Evolutionary conservation across 2,888 invertebrate genomes (phyloP).

Genomic region (Sinohyriopsis cumingii): DNA sequence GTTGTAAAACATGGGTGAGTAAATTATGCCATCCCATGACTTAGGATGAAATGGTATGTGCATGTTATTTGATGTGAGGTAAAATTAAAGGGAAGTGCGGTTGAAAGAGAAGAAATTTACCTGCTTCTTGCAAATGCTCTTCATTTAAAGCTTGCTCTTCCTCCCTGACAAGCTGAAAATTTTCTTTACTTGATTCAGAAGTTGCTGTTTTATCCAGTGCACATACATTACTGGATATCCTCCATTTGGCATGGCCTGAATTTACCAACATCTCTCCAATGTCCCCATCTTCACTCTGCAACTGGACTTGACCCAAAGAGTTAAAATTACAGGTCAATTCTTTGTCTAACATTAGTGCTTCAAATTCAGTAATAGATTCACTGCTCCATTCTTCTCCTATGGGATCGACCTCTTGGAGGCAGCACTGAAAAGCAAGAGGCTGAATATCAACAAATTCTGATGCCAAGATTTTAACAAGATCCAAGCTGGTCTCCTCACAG

Average conservation of each 20-base stretch:
- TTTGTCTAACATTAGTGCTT: conserved; percentile 44
- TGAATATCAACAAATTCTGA: conserved; percentile 46
- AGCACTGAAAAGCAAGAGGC: conserved; percentile 57
- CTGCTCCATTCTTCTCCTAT: conserved; percentile 47
- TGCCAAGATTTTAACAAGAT: conserved; percentile 47
- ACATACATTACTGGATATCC: too few species aligned
- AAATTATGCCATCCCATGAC: too few species aligned
- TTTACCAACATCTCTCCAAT: conserved; percentile 17
- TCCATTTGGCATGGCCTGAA: conserved; percentile 7
- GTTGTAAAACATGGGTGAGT: too few species aligned
- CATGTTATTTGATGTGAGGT: too few species aligned
- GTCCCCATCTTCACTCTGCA: conserved; percentile 32
- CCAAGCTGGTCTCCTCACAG: conserved; percentile 43
- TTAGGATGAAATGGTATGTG: too few species aligned
- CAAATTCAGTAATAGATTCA: conserved; percentile 45
- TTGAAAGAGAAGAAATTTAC: too few species aligned
- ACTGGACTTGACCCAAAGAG: conserved; percentile 24
- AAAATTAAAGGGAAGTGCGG: too few species aligned
- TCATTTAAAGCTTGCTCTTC: too few species aligned
- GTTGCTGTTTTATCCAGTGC: too few species aligned
- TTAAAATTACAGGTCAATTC: conserved; percentile 43
- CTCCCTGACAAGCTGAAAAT: too few species aligned
- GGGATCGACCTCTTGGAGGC: conserved; percentile 43
- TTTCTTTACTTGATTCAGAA: too few species aligned
- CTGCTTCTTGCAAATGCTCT: too few species aligned